A percentile compares a stretch with the other conserved stretches of the same genome.
These are phyloP conservation scores for Heliopora coerulea DNA, from an alignment of 92 coral and sea anemone species.

Conservation along the genomic window DNA sequence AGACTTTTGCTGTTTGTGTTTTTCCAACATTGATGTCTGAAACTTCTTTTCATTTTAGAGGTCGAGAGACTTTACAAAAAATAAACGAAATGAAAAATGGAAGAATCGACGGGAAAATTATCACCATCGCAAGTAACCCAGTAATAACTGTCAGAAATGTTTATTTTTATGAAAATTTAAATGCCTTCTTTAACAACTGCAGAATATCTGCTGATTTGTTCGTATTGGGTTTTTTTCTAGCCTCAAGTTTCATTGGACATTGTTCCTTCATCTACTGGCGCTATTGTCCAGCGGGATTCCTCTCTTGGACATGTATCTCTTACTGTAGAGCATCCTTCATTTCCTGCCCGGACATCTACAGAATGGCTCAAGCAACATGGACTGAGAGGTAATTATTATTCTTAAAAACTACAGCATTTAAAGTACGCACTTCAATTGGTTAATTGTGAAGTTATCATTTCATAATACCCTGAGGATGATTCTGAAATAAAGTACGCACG, in stretches of 20 bases:
- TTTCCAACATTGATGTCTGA: too few species aligned
- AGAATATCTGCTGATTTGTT: too few species aligned
- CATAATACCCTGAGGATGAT: too few species aligned
- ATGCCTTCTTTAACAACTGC: too few species aligned
- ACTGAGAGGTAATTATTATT: slow-evolving; percentile 76
- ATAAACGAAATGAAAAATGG: slow-evolving; percentile 74
- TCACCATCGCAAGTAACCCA: slow-evolving; percentile 54
- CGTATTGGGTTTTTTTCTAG: slow-evolving; percentile 1
- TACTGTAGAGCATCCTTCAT: slow-evolving; percentile 93
- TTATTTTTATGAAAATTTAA: too few species aligned
- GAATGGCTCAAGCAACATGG: slow-evolving; percentile 98
- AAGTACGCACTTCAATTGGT: too few species aligned
- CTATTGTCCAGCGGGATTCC: slow-evolving; percentile 23
- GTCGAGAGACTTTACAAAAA: slow-evolving; percentile 65
- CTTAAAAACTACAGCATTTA: too few species aligned
- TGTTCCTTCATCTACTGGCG: slow-evolving; percentile 17
- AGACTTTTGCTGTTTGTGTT: too few species aligned
- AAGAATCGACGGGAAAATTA: slow-evolving; percentile 58
- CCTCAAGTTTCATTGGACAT: slow-evolving; percentile 23
- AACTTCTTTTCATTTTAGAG: too few species aligned
- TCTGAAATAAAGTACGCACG: too few species aligned
- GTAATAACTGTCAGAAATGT: slow-evolving; percentile 26
- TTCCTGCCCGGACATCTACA: slow-evolving; percentile 94
- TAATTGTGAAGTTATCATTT: too few species aligned
- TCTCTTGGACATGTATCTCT: slow-evolving; percentile 52